Evolutionary conservation across 2,797 vertebrate genomes (phyloP), one percentile per base, ranked within the genome.

Genomic region (Myioborus miniatus): DNA sequence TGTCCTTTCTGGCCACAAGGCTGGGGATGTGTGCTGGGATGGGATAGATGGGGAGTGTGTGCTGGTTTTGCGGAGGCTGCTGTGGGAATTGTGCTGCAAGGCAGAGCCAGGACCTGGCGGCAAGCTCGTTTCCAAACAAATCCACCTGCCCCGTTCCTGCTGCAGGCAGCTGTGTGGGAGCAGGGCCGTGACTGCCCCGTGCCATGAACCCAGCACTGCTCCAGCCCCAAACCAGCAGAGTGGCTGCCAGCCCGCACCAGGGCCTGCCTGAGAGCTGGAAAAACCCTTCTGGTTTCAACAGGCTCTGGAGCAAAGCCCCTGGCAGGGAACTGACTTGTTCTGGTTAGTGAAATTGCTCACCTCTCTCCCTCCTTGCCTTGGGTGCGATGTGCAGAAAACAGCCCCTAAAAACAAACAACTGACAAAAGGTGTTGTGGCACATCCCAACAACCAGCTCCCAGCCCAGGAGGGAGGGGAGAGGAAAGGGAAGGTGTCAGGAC

Each of bases 231-330:
- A 85, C 64, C 32, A 1, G 58, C 65, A 37, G 53, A 75, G 72
- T 71, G 2, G 24, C 88, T 0, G 0, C 22, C 1, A 44, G 68
- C 43, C 58, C 0, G 0, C 2, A 6, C 64, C 4, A 0, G 44
- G 36, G 75, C 75, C 71, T 9, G 1, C 15, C 50, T 62, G 18
- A 62, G 39, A 29, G 11, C 24, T 86, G 83, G n/a, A 65, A 79
- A 92, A 95, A 39, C 52, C 70, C 41, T 70, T 71, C 76, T 93
- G 85, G 62, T 88, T 96, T 87, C 83, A 75, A n/a, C 65, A 91
- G 91, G 60, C 71, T 91, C 53, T 65, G 59, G 69, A 95, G 88
- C 74, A 82, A 93, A 90, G 83, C 69, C 80, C 37, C 47, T 37
- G 65, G 58, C 80, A 79, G 67, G 71, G 55, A 88, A 55, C 49